Evolutionary conservation across 2,113 vertebrate genomes (phyloP), one percentile per base, ranked within the genome.

Genomic region (Neofelis nebulosa): DNA sequence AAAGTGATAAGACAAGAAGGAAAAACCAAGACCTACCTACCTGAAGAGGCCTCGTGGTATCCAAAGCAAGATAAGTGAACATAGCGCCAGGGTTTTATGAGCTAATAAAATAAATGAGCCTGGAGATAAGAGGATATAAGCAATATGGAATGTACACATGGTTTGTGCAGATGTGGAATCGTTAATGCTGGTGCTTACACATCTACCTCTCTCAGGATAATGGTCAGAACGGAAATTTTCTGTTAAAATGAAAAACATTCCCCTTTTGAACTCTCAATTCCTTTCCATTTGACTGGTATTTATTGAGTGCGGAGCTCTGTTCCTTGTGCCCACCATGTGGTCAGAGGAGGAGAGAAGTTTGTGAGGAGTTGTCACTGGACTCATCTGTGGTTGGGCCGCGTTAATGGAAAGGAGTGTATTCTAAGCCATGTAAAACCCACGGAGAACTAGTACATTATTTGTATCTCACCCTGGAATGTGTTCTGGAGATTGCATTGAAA

Each of bases 1-100:
- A 96, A 93, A 76, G n/a, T 10, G 14, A 8, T 89, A 81, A 90
- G 79, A 73, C 65, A 52, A 79, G 87, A 84, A 84, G 81, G 55
- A 57, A 96, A 94, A 91, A 84, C 27, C 83, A 83, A 91, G 55
- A 57, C 18, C 14, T 71, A 76, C 63, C 76, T 89, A 81, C 63
- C 81, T 94, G 83, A 65, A 55, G 66, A 97, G 74, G 86, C 73
- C 4, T 13, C 5, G 66, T 73, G 33, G 15, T 76, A 52, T 23
- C 48, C 82, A 89, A 87, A 79, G 66, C 14, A 41, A 94, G 80
- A 57, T 92, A 89, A 82, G 65, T 4, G n/a, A 95, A 73, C 18
- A 9, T 55, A 83, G 61, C 31, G 14, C 7, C n/a, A 36, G 86
- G 78, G 31, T 87, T 92, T 91, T 71, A 73, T 38, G 12, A 87